Percentiles rank a stretch among this genome's conserved stretches.
Evolutionary conservation across 2,888 invertebrate genomes (phyloP).

Genomic region (Drosophila atroscutellata): DNA sequence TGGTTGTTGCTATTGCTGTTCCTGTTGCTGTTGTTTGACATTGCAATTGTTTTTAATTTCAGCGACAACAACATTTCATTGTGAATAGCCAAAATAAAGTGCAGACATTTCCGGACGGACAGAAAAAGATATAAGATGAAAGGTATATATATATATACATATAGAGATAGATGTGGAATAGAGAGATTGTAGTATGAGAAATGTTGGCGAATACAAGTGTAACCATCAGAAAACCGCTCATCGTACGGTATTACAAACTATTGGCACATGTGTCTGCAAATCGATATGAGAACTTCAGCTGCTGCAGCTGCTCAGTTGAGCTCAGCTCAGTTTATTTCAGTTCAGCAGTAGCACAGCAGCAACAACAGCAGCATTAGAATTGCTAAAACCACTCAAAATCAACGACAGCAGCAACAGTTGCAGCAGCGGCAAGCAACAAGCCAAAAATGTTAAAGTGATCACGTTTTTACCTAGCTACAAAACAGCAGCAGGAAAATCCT

Average conservation of each 20-base stretch:
- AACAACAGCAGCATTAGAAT: constrained; percentile 76
- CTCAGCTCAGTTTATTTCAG: constrained; percentile 36
- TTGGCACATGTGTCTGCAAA: constrained; percentile 46
- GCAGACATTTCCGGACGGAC: constrained; percentile 65
- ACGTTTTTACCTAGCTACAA: constrained; percentile 75
- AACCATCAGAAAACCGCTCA: constrained; percentile 61
- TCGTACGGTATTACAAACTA: constrained; percentile 67
- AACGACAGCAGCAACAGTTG: constrained; percentile 50
- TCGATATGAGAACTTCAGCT: constrained; percentile 52
- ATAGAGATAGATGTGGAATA: not conserved
- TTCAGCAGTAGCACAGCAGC: constrained; percentile 27
- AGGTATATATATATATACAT: not conserved
- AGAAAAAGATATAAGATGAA: constrained; percentile 8
- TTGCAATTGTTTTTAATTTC: constrained; percentile 67
- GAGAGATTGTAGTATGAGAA: constrained; percentile 22
- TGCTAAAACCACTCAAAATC: constrained; percentile 76
- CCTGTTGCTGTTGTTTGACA: constrained; percentile 54
- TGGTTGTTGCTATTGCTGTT: constrained; percentile 30
- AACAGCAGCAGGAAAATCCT: constrained; percentile 65
- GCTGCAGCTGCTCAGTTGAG: constrained; percentile 36
- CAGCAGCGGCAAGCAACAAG: constrained; percentile 57
- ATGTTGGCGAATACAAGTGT: constrained; percentile 59
- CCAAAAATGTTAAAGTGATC: constrained; percentile 83
- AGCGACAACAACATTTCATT: constrained; percentile 59
- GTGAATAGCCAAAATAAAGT: constrained; percentile 51